phyloP scores from a whole-genome alignment of 2,113 vertebrate genomes.

The Rhea pennata region DNA sequence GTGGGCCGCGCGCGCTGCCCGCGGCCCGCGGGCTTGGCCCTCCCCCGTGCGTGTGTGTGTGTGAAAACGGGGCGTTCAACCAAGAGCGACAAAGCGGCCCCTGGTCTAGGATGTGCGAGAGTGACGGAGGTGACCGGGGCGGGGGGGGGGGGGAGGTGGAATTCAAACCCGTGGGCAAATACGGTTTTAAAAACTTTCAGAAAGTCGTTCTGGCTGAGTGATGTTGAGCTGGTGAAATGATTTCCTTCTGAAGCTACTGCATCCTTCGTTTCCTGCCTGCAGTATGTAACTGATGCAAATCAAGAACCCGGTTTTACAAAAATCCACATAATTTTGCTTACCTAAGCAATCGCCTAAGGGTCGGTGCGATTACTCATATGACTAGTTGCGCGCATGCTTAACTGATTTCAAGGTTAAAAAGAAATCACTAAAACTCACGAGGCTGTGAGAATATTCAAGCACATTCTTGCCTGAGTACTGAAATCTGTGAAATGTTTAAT shows the following conservation, averaged over 20 bases:
- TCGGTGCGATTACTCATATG: not conserved
- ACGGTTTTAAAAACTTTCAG: not conserved
- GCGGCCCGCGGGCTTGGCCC: no score
- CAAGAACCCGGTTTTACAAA: not conserved
- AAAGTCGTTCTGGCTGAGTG: not conserved
- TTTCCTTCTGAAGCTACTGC: not conserved
- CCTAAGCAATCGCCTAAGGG: not conserved
- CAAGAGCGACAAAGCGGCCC: not conserved
- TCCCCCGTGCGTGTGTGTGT: no score
- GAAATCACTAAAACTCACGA: not conserved
- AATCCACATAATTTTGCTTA: not conserved
- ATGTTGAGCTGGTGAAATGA: not conserved
- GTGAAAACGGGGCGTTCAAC: not conserved
- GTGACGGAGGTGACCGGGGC: not conserved
- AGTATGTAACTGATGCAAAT: not conserved
- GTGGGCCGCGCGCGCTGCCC: no score
- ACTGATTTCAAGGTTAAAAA: not conserved
- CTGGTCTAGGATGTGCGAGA: not conserved
- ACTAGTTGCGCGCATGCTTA: not conserved
- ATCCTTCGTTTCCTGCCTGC: not conserved
- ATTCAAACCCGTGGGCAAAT: not conserved
- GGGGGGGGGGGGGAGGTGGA: no score
- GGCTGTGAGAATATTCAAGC: not conserved
- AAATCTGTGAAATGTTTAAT: not conserved
- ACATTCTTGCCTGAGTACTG: not conserved